phyloP scores from a whole-genome alignment of 2,797 vertebrate genomes.

The Rhinella marina region DNA sequence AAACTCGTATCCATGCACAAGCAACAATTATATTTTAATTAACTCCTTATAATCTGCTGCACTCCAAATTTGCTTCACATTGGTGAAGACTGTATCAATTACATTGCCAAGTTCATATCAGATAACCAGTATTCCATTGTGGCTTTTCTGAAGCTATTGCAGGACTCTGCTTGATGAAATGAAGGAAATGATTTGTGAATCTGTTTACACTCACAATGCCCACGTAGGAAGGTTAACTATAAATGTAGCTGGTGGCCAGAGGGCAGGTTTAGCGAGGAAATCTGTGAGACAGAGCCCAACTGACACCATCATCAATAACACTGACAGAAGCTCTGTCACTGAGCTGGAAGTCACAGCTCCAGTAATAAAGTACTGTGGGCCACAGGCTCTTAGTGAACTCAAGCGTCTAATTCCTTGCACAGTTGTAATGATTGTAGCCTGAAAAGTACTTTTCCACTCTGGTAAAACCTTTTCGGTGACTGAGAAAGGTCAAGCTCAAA shows the following conservation, averaged over 20 bases:
- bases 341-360: constrained; percentile 28
- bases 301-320: constrained; percentile 64
- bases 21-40: not conserved
- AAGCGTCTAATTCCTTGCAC: constrained; percentile 57
- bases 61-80: not conserved
- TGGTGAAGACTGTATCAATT: not conserved
- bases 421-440: constrained; percentile 43
- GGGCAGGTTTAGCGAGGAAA: constrained; percentile 53
- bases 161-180: not conserved
- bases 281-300: constrained; percentile 47
- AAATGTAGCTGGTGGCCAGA: constrained; percentile 50
- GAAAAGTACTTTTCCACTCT: constrained; percentile 9
- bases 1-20: not conserved
- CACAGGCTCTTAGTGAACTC: constrained; percentile 57
- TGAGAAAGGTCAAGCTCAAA: constrained; percentile 30
- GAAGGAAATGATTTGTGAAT: constrained; percentile 1
- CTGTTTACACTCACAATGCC: constrained; percentile 6
- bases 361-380: constrained; percentile 64
- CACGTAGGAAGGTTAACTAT: constrained; percentile 34
- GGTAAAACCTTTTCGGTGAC: constrained; percentile 16
- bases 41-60: not conserved
- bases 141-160: not conserved
- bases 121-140: not conserved
- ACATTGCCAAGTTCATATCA: not conserved
- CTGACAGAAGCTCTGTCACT: constrained; percentile 62